Conservation (phyloP, 1,140 invertebrate species). For the Probaryconus sp. region DNA sequence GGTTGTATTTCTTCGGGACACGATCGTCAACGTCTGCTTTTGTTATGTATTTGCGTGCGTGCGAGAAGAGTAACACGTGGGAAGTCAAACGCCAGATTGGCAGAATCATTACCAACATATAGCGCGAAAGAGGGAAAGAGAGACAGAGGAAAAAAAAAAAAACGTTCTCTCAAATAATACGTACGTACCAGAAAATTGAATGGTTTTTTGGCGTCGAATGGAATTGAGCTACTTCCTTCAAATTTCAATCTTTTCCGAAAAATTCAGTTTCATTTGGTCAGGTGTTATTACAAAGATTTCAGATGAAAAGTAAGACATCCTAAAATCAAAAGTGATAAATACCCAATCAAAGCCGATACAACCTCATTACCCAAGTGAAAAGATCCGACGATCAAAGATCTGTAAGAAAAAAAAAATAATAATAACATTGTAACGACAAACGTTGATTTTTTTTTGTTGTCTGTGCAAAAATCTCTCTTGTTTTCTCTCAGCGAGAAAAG, state of each 20-base stretch:
- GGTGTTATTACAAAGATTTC: not conserved
- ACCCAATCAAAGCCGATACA: too few relatives aligned
- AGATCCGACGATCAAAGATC: too few relatives aligned
- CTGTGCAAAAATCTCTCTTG: conserved; percentile 6
- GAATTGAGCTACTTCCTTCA: not conserved
- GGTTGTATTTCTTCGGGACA: conserved; percentile 49
- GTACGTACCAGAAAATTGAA: conserved; percentile 25
- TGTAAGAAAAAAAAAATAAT: too few relatives aligned
- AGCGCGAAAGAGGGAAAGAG: not conserved
- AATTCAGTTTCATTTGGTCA: not conserved
- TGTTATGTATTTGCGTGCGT: conserved; percentile 45
- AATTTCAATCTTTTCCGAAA: not conserved
- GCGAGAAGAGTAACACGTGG: conserved; percentile 44
- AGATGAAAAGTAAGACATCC: not conserved
- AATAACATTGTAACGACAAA: too few relatives aligned
- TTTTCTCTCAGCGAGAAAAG: conserved; percentile 45
- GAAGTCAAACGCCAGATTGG: conserved; percentile 42
- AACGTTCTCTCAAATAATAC: conserved; percentile 7
- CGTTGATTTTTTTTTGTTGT: too few relatives aligned
- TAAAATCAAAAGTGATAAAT: conserved; percentile 38
- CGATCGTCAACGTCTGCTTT: conserved; percentile 53
- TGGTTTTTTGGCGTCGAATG: not conserved
- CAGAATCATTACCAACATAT: conserved; percentile 38
- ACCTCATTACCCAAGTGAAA: too few relatives aligned
- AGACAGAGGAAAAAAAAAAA: too few relatives aligned